These are phyloP conservation scores for Peromyscus aztecus DNA, from an alignment of 2,797 vertebrate species.

Conservation along the genomic window DNA sequence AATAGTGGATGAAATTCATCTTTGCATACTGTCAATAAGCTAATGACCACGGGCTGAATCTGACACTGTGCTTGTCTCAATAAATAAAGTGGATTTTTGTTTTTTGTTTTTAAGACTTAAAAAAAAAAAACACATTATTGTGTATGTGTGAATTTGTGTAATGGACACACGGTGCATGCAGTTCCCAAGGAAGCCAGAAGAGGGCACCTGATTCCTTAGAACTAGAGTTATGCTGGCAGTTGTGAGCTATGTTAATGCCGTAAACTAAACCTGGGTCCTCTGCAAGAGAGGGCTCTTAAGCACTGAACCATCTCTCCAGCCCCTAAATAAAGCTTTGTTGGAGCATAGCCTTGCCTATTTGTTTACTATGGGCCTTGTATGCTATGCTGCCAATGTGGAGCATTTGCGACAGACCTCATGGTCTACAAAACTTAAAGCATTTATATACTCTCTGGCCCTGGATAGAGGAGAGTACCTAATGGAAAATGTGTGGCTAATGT, in stretches of 20 bases:
- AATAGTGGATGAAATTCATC: background rate
- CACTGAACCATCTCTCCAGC: background rate
- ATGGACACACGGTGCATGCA: background rate
- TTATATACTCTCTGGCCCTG: slow-evolving; percentile 1
- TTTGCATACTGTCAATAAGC: background rate
- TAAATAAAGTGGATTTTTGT: background rate
- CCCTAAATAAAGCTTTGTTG: slow-evolving; percentile 41
- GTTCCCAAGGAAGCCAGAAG: background rate
- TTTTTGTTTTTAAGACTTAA: background rate
- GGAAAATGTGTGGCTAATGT: background rate
- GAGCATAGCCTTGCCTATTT: background rate
- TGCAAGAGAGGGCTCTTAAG: background rate
- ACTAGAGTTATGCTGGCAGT: background rate
- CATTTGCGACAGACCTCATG: background rate
- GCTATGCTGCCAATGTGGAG: background rate
- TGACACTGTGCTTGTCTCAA: background rate
- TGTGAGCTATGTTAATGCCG: background rate
- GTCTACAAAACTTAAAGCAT: background rate
- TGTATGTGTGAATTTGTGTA: background rate
- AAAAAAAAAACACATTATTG: background rate
- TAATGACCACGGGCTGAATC: background rate
- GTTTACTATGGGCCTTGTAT: background rate
- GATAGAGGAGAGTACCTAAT: background rate
- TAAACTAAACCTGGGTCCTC: background rate
- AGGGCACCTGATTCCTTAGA: background rate